phyloP scores from a whole-genome alignment of 2,113 vertebrate species.

The Panthera leo region DNA sequence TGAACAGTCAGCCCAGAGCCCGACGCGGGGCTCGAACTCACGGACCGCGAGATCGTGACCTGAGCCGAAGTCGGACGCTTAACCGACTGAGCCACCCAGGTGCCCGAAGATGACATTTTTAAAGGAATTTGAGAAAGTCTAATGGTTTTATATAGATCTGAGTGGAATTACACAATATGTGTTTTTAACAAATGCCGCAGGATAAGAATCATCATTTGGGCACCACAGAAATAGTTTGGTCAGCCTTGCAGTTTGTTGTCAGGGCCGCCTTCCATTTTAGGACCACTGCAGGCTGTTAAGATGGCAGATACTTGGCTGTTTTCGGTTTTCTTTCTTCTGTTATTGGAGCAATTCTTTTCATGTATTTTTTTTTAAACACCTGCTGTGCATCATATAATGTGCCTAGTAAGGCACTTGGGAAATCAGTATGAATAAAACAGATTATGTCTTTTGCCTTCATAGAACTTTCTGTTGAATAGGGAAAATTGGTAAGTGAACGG shows the following conservation, averaged over 20 bases:
- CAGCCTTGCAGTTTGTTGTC: background rate
- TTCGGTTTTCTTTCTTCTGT: background rate
- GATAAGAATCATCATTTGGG: background rate
- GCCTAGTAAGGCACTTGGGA: background rate
- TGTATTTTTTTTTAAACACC: constrained; percentile 22
- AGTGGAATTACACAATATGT: background rate
- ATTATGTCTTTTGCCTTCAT: background rate
- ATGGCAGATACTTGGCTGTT: background rate
- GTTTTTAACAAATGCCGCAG: background rate
- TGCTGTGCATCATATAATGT: background rate
- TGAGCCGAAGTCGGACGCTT: no score
- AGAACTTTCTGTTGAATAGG: background rate
- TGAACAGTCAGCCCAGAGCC: no score
- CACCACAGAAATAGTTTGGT: background rate
- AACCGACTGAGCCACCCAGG: no score
- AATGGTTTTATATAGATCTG: background rate
- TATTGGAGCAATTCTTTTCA: background rate
- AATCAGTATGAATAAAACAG: background rate
- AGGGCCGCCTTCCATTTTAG: background rate
- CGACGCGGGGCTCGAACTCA: no score
- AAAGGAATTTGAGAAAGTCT: background rate
- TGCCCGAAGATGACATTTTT: background rate
- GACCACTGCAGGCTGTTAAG: background rate
- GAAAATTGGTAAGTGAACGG: background rate
- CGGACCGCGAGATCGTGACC: no score